Conservation (phyloP, 2,888 invertebrate genomes). For the Parascotia fuliginaria region DNA sequence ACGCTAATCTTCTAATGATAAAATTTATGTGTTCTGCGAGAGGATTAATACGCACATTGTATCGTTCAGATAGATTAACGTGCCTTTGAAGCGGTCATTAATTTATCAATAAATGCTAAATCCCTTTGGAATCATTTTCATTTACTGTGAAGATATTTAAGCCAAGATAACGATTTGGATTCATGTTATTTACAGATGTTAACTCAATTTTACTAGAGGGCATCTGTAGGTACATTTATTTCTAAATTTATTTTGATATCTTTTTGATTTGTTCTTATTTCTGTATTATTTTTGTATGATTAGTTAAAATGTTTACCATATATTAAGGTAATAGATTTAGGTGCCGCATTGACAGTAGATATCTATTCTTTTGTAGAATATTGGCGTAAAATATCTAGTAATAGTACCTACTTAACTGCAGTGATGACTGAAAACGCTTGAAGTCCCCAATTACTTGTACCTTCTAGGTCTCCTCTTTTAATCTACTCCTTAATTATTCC, state of each 20-base stretch:
- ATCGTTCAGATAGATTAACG: constrained; percentile 34
- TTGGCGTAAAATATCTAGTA: no score
- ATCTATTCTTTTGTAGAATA: no score
- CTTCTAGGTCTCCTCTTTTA: no score
- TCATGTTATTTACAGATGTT: neutral
- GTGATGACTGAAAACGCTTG: no score
- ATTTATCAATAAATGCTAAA: constrained; percentile 13
- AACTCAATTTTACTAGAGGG: neutral
- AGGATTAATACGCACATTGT: constrained; percentile 22
- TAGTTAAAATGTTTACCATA: no score
- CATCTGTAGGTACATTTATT: neutral
- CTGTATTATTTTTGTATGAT: no score
- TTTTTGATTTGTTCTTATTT: no score
- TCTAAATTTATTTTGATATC: neutral
- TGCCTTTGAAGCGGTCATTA: constrained; percentile 8
- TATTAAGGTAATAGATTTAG: no score
- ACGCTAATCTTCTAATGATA: neutral
- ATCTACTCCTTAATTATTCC: no score
- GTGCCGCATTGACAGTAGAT: no score
- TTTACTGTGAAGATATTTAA: neutral
- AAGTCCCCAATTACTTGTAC: no score
- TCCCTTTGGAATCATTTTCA: constrained; percentile 13
- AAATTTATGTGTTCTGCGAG: neutral
- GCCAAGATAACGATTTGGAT: neutral
- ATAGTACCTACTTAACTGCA: no score